Percentiles rank a stretch among this genome's conserved stretches.
Conservation (phyloP, 1,140 invertebrate genomes). For the Atta texana region DNA sequence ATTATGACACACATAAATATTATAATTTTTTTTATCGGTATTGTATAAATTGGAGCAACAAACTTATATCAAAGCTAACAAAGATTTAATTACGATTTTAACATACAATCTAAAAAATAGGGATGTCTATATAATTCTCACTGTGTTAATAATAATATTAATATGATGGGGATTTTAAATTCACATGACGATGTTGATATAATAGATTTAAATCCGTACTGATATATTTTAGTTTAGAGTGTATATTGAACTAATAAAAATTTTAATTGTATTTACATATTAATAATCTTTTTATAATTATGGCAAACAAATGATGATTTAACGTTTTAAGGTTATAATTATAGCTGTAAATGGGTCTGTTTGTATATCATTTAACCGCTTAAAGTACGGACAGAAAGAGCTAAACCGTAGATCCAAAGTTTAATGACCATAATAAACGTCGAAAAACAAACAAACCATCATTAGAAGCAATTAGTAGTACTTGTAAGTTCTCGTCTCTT, state of each 20-base stretch:
- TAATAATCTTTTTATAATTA: background rate
- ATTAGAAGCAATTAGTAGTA: constrained; percentile 38
- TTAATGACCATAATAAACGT: background rate
- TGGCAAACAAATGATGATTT: background rate
- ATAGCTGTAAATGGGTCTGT: background rate
- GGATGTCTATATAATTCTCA: too few relatives aligned
- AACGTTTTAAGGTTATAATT: background rate
- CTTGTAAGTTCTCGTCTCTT: constrained; percentile 20
- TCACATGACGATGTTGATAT: too few relatives aligned
- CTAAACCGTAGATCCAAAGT: background rate
- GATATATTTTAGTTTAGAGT: too few relatives aligned
- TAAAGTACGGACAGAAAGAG: background rate
- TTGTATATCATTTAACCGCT: constrained; percentile 14
- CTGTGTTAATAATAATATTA: too few relatives aligned
- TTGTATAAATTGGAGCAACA: background rate
- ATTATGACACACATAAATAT: background rate
- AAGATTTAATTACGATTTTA: too few relatives aligned
- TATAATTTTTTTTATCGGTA: background rate
- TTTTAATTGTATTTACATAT: background rate
- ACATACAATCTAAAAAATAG: too few relatives aligned
- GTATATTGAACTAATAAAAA: background rate
- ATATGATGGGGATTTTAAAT: too few relatives aligned
- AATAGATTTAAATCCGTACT: too few relatives aligned
- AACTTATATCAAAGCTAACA: too few relatives aligned
- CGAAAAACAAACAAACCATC: constrained; percentile 31